Evolutionary conservation across 2,888 invertebrate species (phyloP).

Genomic region (Eristalis pertinax): DNA sequence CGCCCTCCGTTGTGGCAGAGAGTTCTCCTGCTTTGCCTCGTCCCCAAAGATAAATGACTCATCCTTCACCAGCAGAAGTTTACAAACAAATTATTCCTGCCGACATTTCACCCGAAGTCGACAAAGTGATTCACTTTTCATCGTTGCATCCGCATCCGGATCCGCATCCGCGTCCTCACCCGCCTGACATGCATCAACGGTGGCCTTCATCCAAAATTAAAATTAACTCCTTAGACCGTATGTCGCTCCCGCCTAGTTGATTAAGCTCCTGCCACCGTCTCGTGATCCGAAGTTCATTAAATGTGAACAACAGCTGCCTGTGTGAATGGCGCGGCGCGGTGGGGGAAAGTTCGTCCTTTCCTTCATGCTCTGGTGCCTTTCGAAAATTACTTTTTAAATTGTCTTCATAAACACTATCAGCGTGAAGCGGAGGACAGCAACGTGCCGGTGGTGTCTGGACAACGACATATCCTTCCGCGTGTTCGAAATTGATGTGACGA

Average conservation of each 20-base stretch:
- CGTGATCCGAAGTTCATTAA: background rate
- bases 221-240: background rate
- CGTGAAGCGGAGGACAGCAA: slow-evolving; percentile 12
- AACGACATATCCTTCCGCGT: slow-evolving; percentile 30
- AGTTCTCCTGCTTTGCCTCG: too few relatives aligned
- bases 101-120: background rate
- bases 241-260: background rate
- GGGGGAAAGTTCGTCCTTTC: slow-evolving; percentile 19
- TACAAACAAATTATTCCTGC: background rate
- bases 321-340: background rate
- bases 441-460: slow-evolving; percentile 9
- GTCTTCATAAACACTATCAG: slow-evolving; percentile 32
- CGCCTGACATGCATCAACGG: background rate
- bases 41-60: background rate
- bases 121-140: background rate
- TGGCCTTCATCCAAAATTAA: background rate
- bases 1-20: background rate
- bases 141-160: background rate
- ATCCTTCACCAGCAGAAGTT: background rate
- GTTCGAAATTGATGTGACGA: slow-evolving; percentile 37
- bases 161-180: background rate
- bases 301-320: background rate
- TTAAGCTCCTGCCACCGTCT: background rate
- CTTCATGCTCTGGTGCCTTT: background rate
- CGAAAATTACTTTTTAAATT: slow-evolving; percentile 54